These are phyloP conservation scores for Antrozous pallidus DNA, from an alignment of 2,797 vertebrate genomes.

Conservation along the genomic window DNA sequence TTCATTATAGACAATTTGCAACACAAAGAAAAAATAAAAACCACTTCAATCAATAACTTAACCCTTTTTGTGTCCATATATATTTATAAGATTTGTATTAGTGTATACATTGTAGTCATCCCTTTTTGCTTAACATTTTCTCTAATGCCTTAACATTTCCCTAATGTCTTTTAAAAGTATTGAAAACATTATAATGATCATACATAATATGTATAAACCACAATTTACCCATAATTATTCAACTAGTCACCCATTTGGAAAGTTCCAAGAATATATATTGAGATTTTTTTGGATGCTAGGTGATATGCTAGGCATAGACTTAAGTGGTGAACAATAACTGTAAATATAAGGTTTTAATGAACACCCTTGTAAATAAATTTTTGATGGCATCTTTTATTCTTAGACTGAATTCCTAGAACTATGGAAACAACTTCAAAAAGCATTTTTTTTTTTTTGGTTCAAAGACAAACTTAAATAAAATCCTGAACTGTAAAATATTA, in stretches of 20 bases:
- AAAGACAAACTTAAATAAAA: slow-evolving; percentile 71
- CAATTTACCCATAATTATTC: slow-evolving; percentile 6
- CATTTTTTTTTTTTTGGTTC: slow-evolving; percentile 53
- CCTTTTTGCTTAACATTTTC: neutral
- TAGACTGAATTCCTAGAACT: slow-evolving; percentile 52
- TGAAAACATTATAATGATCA: slow-evolving; percentile 21
- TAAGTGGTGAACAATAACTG: neutral
- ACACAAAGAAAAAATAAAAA: slow-evolving; percentile 8
- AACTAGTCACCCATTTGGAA: neutral
- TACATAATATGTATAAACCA: neutral
- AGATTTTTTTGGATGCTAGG: neutral
- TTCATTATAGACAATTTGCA: neutral
- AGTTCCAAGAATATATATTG: slow-evolving; percentile 29
- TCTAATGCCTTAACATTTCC: neutral
- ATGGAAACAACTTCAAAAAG: slow-evolving; percentile 67
- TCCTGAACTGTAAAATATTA: slow-evolving; percentile 71
- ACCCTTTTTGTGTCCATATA: neutral
- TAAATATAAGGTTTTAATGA: slow-evolving; percentile 43
- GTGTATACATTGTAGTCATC: neutral
- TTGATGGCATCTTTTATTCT: slow-evolving; percentile 64
- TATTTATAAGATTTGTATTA: slow-evolving; percentile 29
- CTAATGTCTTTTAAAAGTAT: neutral
- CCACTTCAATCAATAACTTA: neutral
- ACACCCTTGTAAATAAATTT: slow-evolving; percentile 60
- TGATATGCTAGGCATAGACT: neutral